Evolutionary conservation across 2,113 vertebrate genomes (phyloP), one percentile per base, ranked within the genome.

Genomic region (Mola mola): DNA sequence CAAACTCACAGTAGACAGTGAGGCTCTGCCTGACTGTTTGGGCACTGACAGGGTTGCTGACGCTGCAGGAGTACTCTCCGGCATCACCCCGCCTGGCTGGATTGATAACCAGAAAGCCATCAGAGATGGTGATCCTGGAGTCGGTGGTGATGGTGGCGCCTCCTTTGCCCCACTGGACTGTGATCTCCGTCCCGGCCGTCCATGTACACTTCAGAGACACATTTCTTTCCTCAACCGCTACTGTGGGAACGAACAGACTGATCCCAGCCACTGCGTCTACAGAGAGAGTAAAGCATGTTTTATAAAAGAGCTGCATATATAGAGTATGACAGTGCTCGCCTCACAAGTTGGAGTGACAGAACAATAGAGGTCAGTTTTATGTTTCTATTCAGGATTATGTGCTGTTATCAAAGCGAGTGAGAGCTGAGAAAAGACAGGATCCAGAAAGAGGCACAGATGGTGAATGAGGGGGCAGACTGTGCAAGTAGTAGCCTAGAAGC

Each of bases 1-100:
- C 12, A 42, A 17, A 92, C 92, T 92, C 79, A 93, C 92, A 92
- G 87, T 82, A 91, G 26, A 93, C 79, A 4, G 85, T 92, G 74
- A 92, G 79, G 56, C 19, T 84, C 46, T 17, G 13, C 1, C 57
- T 84, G 53, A 71, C 66, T 0, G 81, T 83, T 13, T 68, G 64
- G 9, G 71, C 76, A 40, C 91, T 93, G 82, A 92, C 74, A 0
- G 38, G 79, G 76, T 93, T 93, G 62, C 78, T 85, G 78, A 85
- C 90, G 1, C 86, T 91, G 37, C 92, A 93, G 5, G 67, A 66
- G 78, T 93, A 92, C 2, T 64, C 43, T 7, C 91, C 91, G 0
- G 90, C 26, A 28, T 93, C 91, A 1, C 24, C 29, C 16, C 91
- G 84, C 9, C 46, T 71, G 52, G 68, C 79, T 0, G 90, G 86